These are phyloP conservation scores for Anastrepha obliqua DNA, from an alignment of 1,140 invertebrate species.

Conservation along the genomic window DNA sequence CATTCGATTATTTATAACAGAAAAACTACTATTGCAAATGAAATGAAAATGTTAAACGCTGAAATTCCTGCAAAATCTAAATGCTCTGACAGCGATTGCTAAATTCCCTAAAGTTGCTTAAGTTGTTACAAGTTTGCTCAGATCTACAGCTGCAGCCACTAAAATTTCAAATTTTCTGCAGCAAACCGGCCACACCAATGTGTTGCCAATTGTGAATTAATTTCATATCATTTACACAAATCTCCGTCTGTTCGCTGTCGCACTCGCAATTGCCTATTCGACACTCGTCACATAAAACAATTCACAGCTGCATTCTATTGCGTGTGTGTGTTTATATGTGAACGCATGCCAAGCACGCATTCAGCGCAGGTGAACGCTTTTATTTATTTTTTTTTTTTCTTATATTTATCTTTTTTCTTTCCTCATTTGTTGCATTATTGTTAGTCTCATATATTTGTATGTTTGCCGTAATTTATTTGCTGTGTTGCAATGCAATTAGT, in stretches of 20 bases:
- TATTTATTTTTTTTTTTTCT: background rate
- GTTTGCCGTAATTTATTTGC: background rate
- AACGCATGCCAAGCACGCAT: slow-evolving; percentile 39
- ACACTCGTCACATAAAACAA: slow-evolving; percentile 40
- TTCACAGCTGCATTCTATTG: slow-evolving; percentile 28
- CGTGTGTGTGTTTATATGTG: background rate
- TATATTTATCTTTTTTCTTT: background rate
- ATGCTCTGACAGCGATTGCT: background rate
- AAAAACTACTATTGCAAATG: background rate
- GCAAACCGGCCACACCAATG: background rate
- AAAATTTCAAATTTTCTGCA: background rate
- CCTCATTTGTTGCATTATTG: no score
- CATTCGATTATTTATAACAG: background rate
- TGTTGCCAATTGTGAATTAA: slow-evolving; percentile 48
- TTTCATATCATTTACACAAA: slow-evolving; percentile 38
- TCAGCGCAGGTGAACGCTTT: background rate
- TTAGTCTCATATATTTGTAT: background rate
- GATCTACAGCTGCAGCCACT: background rate
- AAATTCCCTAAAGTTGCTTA: slow-evolving; percentile 36
- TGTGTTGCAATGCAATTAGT: slow-evolving; percentile 1
- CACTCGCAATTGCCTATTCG: background rate
- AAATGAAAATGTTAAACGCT: slow-evolving; percentile 18
- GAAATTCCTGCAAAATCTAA: slow-evolving; percentile 21
- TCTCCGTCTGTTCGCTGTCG: background rate
- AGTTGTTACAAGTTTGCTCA: background rate